These are phyloP conservation scores for Morpho deidamia DNA, from an alignment of 2,888 invertebrate genomes.

Conservation along the genomic window DNA sequence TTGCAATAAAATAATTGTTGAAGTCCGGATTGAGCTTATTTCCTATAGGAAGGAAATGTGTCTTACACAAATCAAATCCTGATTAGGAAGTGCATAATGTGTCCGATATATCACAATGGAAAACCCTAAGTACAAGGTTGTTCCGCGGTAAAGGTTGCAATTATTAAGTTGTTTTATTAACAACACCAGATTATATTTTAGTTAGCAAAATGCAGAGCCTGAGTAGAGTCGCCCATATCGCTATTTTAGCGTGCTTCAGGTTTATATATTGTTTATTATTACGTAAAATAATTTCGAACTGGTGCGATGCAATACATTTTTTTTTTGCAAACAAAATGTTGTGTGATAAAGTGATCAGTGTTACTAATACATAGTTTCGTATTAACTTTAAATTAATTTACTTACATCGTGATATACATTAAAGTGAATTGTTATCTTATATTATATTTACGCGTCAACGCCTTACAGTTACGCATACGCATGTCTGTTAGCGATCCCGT, in stretches of 20 bases:
- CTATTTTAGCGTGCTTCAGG: conserved; percentile 57
- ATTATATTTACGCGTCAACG: neutral
- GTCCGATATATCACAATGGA: conserved; percentile 30
- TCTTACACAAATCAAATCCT: conserved; percentile 18
- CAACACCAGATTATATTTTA: conserved; percentile 46
- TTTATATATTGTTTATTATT: conserved; percentile 24
- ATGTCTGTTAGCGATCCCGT: neutral
- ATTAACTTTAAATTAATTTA: neutral
- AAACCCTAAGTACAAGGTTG: conserved; percentile 46
- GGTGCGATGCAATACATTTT: too few species aligned
- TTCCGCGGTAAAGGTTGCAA: conserved; percentile 35
- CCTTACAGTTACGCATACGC: neutral
- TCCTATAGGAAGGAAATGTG: conserved; percentile 15
- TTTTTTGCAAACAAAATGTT: neutral
- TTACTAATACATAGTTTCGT: neutral
- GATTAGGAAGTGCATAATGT: conserved; percentile 22
- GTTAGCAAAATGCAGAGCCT: conserved; percentile 66
- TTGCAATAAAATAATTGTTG: neutral
- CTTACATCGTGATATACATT: neutral
- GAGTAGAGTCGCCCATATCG: conserved; percentile 60
- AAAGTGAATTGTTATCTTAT: neutral
- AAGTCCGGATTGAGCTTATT: neutral
- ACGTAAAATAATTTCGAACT: neutral
- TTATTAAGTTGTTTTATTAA: conserved; percentile 43
- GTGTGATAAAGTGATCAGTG: conserved; percentile 5